phyloP scores from a whole-genome alignment of 2,797 vertebrate genomes.

The Pipistrellus kuhlii region DNA sequence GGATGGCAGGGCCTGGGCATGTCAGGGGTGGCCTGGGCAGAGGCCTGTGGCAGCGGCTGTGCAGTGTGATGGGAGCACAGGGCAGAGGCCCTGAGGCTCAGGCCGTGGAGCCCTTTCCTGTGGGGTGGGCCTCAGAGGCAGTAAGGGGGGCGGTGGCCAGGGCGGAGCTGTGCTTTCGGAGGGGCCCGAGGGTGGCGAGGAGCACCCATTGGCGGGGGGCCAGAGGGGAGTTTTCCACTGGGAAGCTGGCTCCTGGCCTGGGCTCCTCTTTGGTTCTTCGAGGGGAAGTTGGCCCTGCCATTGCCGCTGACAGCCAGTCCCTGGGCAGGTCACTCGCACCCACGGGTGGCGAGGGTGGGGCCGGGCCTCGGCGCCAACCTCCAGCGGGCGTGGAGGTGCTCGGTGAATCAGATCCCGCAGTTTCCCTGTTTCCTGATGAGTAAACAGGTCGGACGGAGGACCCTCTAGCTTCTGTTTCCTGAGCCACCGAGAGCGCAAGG shows the following conservation, averaged over 20 bases:
- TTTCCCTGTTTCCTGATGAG: slow-evolving; percentile 79
- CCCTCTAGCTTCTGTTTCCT: slow-evolving; percentile 79
- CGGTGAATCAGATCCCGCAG: slow-evolving; percentile 68
- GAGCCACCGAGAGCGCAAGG: slow-evolving; percentile 54
- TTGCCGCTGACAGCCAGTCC: neutral
- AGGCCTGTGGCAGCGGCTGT: too few species aligned
- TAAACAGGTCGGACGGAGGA: slow-evolving; percentile 74
- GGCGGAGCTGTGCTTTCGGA: neutral
- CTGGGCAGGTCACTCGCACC: neutral
- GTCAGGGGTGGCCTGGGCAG: neutral
- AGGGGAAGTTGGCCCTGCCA: neutral
- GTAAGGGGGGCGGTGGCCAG: neutral
- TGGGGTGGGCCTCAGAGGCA: neutral
- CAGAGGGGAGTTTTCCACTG: neutral
- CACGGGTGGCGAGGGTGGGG: neutral
- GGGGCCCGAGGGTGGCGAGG: neutral
- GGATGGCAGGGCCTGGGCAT: neutral
- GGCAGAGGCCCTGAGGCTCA: neutral
- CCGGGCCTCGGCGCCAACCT: neutral
- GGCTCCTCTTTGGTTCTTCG: neutral
- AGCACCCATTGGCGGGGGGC: neutral
- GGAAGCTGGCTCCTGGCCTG: neutral
- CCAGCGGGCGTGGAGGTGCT: neutral
- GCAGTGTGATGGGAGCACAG: neutral
- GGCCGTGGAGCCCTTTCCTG: neutral